Evolutionary conservation across 2,797 vertebrate genomes (phyloP).

Genomic region (Mormyrus hasselquistii): DNA sequence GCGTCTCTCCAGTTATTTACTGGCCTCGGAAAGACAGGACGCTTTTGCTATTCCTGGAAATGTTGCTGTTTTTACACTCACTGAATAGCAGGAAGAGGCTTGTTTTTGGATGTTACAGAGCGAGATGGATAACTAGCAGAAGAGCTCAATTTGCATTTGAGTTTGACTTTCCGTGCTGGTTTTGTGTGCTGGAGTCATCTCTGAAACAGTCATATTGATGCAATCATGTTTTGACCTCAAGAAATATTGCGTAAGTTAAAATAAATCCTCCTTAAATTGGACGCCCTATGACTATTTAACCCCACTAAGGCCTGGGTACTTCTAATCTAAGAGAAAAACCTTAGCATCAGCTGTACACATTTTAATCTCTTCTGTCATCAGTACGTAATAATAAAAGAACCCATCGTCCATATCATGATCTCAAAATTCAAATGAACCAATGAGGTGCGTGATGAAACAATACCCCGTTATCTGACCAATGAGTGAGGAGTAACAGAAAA

Average conservation of each 20-base stretch:
- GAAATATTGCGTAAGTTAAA: background rate
- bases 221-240: background rate
- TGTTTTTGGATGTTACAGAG: background rate
- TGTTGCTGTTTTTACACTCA: background rate
- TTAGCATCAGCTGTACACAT: background rate
- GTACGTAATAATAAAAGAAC: background rate
- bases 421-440: background rate
- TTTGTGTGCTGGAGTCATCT: background rate
- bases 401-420: background rate
- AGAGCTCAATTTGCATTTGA: background rate
- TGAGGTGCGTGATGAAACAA: background rate
- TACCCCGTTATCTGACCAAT: background rate
- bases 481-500: background rate
- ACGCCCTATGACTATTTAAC: background rate
- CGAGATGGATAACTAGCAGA: background rate
- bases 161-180: background rate
- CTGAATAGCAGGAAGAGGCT: background rate
- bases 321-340: background rate
- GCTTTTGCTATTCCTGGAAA: constrained; percentile 9
- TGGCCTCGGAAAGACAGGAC: background rate
- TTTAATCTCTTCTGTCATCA: background rate
- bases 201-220: background rate
- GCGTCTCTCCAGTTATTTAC: background rate
- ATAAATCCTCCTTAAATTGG: background rate
- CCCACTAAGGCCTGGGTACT: background rate